Evolutionary conservation across 64 coral and sea anemone species (phyloP).

Genomic region (Stichodactyla helianthus): DNA sequence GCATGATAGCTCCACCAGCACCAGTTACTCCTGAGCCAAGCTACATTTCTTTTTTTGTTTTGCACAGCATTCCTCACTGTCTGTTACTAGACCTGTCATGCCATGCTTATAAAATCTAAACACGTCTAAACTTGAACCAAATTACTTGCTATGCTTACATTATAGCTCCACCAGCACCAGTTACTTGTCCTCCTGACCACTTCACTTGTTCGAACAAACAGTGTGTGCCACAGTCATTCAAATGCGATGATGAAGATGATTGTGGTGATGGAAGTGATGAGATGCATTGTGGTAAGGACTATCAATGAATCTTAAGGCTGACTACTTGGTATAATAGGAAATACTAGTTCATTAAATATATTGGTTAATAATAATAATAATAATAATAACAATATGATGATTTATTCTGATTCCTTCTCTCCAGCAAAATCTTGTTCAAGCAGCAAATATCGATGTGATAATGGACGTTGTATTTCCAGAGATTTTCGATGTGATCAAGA

Average conservation of each 20-base stretch:
- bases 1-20: too few relatives aligned
- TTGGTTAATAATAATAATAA: not conserved
- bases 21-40: too few relatives aligned
- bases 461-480: conserved; percentile 53
- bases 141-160: too few relatives aligned
- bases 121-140: too few relatives aligned
- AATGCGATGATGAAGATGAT: conserved; percentile 79
- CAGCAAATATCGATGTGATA: conserved; percentile 68
- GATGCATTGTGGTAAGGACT: conserved; percentile 67
- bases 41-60: too few relatives aligned
- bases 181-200: not conserved
- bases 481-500: conserved; percentile 75
- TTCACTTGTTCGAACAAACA: conserved; percentile 67
- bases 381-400: not conserved
- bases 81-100: too few relatives aligned
- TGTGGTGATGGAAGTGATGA: conserved; percentile 88
- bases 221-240: conserved; percentile 49
- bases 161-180: not conserved
- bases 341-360: too few relatives aligned
- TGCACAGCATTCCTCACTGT: too few relatives aligned
- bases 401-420: not conserved
- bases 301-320: too few relatives aligned
- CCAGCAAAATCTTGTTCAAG: conserved; percentile 36
- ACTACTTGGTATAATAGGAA: too few relatives aligned
- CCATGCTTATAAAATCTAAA: too few relatives aligned